Conservation (phyloP, 35 echinoderm and acorn worm species). For the Heliocidaris erythrogramma region DNA sequence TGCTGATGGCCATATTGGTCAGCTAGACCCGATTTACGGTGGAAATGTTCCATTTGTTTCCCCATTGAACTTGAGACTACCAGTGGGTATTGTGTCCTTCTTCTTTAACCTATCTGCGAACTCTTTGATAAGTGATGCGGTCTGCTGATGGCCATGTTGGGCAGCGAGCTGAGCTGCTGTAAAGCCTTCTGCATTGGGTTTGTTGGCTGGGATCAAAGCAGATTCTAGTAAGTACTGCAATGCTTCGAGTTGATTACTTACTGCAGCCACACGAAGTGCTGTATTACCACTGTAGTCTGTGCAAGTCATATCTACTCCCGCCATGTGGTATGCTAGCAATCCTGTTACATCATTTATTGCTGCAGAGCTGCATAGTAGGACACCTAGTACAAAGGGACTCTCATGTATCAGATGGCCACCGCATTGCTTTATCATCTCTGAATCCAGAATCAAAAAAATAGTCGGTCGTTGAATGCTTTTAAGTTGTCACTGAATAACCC, state of each 20-base stretch:
- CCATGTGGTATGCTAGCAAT: slow-evolving; percentile 64
- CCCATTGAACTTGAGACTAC: not conserved
- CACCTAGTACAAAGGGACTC: slow-evolving; percentile 56
- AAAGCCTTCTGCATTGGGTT: slow-evolving; percentile 38
- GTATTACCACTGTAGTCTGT: no score
- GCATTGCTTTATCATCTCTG: slow-evolving; percentile 54
- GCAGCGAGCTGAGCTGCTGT: not conserved
- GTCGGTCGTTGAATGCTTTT: no score
- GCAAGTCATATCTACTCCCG: slow-evolving; percentile 74
- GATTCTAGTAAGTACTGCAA: slow-evolving; percentile 7
- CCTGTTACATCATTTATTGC: slow-evolving; percentile 53
- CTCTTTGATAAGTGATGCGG: no score
- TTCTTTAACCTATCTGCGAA: no score
- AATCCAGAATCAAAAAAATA: no score
- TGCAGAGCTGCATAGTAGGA: slow-evolving; percentile 73
- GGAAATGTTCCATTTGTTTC: not conserved
- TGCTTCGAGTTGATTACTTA: not conserved
- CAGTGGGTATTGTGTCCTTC: not conserved
- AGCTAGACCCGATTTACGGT: no score
- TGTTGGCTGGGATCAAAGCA: not conserved
- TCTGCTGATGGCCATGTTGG: slow-evolving; percentile 23
- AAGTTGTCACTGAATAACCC: no score
- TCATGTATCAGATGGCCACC: slow-evolving; percentile 76
- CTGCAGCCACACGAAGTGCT: slow-evolving; percentile 73
- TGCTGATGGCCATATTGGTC: not conserved